These are phyloP conservation scores for Aphaenogaster floridana DNA, from an alignment of 1,140 invertebrate species.

Conservation along the genomic window DNA sequence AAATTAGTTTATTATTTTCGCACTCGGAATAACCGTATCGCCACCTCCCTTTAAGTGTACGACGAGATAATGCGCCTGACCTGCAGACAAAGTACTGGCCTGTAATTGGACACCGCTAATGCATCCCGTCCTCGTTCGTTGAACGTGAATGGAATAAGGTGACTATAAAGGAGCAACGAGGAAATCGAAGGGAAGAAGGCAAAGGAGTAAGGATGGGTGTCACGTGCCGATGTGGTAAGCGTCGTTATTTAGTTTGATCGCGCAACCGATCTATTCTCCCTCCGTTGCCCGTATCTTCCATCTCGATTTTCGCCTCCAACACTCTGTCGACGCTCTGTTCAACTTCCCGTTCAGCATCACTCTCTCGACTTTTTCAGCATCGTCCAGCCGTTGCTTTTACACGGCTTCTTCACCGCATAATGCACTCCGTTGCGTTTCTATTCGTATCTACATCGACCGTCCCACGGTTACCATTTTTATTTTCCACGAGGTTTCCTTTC, in stretches of 20 bases:
- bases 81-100: conserved; percentile 42
- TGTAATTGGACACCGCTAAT: conserved; percentile 77
- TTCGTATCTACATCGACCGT: conserved; percentile 17
- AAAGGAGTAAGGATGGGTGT: conserved; percentile 17
- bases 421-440: conserved; percentile 37
- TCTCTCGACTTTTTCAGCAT: background rate
- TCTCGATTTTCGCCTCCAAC: conserved; percentile 28
- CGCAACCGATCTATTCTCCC: conserved; percentile 59
- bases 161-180: background rate
- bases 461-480: conserved; percentile 42
- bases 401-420: conserved; percentile 45
- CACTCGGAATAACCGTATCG: conserved; percentile 40
- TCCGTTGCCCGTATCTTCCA: background rate
- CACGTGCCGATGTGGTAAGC: conserved; percentile 50
- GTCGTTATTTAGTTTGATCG: conserved; percentile 71
- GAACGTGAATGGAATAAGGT: conserved; percentile 76
- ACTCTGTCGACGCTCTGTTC: background rate
- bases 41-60: conserved; percentile 1
- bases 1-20: conserved; percentile 59
- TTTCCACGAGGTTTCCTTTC: conserved; percentile 20
- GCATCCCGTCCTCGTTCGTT: conserved; percentile 70
- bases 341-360: conserved; percentile 1
- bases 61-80: conserved; percentile 55
- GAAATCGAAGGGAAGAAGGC: background rate
- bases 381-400: conserved; percentile 32